These are phyloP conservation scores for Podilymbus podiceps DNA, from an alignment of 2,113 vertebrate genomes.

Conservation along the genomic window DNA sequence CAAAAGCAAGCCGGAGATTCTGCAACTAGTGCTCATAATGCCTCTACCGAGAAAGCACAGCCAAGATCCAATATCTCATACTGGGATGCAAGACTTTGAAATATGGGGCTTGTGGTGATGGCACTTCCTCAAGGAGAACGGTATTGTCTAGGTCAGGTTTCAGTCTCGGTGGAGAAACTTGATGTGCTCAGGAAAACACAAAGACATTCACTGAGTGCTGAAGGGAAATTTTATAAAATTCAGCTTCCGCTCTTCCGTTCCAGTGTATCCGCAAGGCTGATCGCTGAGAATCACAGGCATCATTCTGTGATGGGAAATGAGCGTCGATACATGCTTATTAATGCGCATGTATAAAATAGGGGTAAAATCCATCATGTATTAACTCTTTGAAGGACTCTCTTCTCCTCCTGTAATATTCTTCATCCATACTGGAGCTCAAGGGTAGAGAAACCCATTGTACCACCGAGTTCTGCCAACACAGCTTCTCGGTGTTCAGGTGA, in stretches of 20 bases:
- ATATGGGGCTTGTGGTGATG: not conserved
- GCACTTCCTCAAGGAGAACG: not conserved
- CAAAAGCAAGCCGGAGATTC: not conserved
- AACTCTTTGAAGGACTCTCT: not conserved
- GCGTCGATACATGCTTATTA: not conserved
- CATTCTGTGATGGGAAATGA: not conserved
- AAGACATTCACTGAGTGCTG: not conserved
- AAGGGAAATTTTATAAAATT: not conserved
- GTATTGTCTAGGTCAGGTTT: not conserved
- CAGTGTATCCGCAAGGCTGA: not conserved
- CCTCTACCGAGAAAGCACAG: not conserved
- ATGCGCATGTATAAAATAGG: not conserved
- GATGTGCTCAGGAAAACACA: not conserved
- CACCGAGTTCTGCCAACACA: not conserved
- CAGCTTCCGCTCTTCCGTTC: not conserved
- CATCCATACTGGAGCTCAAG: not conserved
- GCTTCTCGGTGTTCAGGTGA: not conserved
- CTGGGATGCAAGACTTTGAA: not conserved
- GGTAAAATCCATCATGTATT: not conserved
- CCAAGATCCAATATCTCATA: not conserved
- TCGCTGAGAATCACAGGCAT: not conserved
- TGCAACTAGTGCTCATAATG: not conserved
- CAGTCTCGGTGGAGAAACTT: not conserved
- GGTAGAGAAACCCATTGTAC: not conserved
- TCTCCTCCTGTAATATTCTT: not conserved